Base-by-base conservation (phyloP, 2,888 invertebrate genomes). In the Serripes groenlandicus region DNA sequence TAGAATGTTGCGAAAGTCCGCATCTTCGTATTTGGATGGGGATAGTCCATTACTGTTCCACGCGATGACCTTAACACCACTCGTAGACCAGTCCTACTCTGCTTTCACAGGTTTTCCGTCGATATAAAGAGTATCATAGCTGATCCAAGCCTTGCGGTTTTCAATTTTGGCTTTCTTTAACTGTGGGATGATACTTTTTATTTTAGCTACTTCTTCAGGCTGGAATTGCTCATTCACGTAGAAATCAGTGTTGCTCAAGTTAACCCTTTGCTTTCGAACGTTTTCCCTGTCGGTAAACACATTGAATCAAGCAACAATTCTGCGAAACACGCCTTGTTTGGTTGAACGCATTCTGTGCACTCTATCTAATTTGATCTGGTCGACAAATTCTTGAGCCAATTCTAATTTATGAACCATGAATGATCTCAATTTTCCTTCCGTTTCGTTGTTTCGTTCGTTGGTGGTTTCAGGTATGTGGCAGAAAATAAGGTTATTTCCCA, bases 401-500 rank as follows among this genome's bases (percentile, higher is more conserved):
- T n/a, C n/a, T 26, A 58, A 7, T 26, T 58, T 58, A 26, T 58
- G 15, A 11, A n/a, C 58, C 58, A 58, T 58, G n/a, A 58, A 58
- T 26, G 9, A 23, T 18, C 58, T 18, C 21, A 58, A 23, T 23
- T 58, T 58, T 9, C n/a, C n/a, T 23, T 58, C 58, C 7, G 58
- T 58, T 23, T 58, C 58, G 21, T 58, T 23, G 23, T 9, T 9
- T 26, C n/a, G 9, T n/a, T 58, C 58, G 9, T 58, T 18, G 7
- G 21, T 11, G 7, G 23, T 58, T 23, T 58, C 58, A 7, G 58
- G 58, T 7, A 58, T 26, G n/a, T 58, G 9, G 9, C 58, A 18
- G 23, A 58, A 58, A 9, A 58, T n/a, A 7, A 18, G 9, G 58
- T 58, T 80, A 42, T 80, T 70, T 23, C 66, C 60, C 75, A 80